phyloP scores from a whole-genome alignment of 2,113 vertebrate species.

The Sphaerodactylus townsendi region DNA sequence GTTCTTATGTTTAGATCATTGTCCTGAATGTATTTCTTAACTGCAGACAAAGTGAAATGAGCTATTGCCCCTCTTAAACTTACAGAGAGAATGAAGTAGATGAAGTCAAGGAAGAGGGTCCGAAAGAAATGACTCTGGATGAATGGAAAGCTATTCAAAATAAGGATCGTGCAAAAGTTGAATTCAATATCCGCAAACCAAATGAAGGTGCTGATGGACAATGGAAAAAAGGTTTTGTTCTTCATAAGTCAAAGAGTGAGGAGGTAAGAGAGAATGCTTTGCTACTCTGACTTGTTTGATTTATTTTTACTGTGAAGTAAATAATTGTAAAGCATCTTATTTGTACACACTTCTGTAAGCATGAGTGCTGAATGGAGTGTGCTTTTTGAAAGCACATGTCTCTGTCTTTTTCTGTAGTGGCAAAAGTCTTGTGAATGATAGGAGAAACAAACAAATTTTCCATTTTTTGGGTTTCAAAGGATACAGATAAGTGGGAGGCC shows the following conservation, averaged over 20 bases:
- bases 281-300: not conserved
- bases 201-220: conserved; percentile 95
- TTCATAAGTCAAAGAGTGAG: conserved; percentile 97
- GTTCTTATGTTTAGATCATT: not conserved
- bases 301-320: not conserved
- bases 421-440: not conserved
- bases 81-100: conserved; percentile 95
- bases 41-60: not conserved
- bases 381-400: not conserved
- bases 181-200: conserved; percentile 98
- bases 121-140: conserved; percentile 98
- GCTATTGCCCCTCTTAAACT: not conserved
- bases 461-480: not conserved
- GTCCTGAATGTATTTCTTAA: not conserved
- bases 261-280: conserved; percentile 77
- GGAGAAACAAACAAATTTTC: not conserved
- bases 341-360: not conserved
- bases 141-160: conserved; percentile 99
- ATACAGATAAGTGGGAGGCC: too few relatives aligned
- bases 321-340: not conserved
- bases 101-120: conserved; percentile 95
- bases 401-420: not conserved
- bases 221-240: conserved; percentile 97
- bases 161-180: conserved; percentile 95
- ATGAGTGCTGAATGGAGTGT: not conserved